Conservation (phyloP, 2,797 vertebrate species). For the Sylvia borin region DNA sequence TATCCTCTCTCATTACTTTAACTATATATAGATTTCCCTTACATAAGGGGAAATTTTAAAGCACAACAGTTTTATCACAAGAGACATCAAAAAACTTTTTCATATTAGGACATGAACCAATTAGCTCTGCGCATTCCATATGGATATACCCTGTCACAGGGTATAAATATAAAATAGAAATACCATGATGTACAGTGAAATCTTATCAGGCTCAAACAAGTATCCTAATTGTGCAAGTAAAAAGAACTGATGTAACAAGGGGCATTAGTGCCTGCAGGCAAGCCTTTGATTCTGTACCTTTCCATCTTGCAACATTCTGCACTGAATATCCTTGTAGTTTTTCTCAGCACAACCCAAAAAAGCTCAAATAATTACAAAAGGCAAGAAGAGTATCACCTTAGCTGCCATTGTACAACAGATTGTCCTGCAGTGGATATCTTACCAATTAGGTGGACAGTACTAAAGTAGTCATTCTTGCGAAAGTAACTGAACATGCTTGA, state of each 20-base stretch:
- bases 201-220: slow-evolving; percentile 57
- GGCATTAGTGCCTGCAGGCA: slow-evolving; percentile 53
- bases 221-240: slow-evolving; percentile 58
- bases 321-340: slow-evolving; percentile 46
- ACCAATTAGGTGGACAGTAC: neutral
- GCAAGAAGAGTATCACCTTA: slow-evolving; percentile 31
- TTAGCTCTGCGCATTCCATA: slow-evolving; percentile 18
- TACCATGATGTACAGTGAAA: slow-evolving; percentile 29
- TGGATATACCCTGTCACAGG: slow-evolving; percentile 26
- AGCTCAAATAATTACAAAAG: slow-evolving; percentile 60
- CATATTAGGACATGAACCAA: slow-evolving; percentile 48
- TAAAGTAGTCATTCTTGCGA: neutral
- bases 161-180: slow-evolving; percentile 67
- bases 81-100: slow-evolving; percentile 32
- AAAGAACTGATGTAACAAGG: slow-evolving; percentile 52
- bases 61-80: slow-evolving; percentile 26
- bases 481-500: neutral
- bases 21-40: neutral
- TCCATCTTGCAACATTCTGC: slow-evolving; percentile 31
- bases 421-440: neutral
- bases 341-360: slow-evolving; percentile 57
- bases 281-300: slow-evolving; percentile 66
- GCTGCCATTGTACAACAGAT: neutral
- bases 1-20: neutral
- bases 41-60: slow-evolving; percentile 25